Evolutionary conservation across 2,797 vertebrate species (phyloP).

Genomic region (Petrocephalus sullivani): DNA sequence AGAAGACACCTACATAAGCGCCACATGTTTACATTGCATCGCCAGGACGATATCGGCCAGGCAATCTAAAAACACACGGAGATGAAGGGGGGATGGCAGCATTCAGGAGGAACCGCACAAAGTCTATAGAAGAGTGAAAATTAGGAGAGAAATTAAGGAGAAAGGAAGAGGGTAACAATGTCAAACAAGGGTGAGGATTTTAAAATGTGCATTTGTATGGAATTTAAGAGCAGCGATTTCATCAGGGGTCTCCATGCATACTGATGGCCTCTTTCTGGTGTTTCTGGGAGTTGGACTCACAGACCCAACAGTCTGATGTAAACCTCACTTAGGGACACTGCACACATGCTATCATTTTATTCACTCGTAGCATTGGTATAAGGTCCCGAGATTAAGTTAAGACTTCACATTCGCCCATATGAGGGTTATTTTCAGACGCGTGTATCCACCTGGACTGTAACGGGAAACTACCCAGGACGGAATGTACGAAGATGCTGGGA

Average conservation of each 20-base stretch:
- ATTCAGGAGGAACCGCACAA: conserved; percentile 52
- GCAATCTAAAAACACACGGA: conserved; percentile 55
- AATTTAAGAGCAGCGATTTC: neutral
- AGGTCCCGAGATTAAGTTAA: neutral
- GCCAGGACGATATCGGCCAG: conserved; percentile 64
- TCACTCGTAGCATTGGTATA: neutral
- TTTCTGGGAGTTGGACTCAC: too few species aligned
- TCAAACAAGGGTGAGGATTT: conserved; percentile 31
- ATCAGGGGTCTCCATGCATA: too few species aligned
- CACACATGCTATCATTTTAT: too few species aligned
- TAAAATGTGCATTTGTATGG: neutral
- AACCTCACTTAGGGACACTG: too few species aligned
- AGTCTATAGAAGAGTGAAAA: conserved; percentile 43
- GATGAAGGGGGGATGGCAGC: conserved; percentile 40
- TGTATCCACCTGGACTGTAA: neutral
- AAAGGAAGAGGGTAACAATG: conserved; percentile 52
- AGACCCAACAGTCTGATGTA: too few species aligned
- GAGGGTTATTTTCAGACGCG: neutral
- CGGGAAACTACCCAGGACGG: neutral
- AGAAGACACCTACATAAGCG: conserved; percentile 17
- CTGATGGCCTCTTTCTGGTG: too few species aligned
- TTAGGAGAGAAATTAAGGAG: conserved; percentile 28
- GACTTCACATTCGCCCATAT: neutral
- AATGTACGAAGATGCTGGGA: neutral
- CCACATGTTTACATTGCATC: conserved; percentile 58